Evolutionary conservation across 2,888 invertebrate species (phyloP), one percentile per base, ranked within the genome.

Genomic region (Smittia sp.): DNA sequence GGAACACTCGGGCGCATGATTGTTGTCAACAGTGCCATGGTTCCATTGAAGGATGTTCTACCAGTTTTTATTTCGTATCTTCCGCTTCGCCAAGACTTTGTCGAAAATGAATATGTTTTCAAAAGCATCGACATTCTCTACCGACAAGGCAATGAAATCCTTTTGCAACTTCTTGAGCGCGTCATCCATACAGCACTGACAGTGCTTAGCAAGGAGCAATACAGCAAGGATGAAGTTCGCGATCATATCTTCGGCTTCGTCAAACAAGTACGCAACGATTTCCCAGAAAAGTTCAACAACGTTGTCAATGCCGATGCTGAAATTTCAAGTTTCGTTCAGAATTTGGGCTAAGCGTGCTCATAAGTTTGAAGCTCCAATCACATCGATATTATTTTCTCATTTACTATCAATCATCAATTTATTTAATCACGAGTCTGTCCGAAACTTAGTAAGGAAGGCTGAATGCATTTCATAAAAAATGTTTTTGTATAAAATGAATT

Each of bases 1-100:
- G 92, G 90, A 68, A 90, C 92, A 38, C 85, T 91, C 70, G 89
- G 91, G 25, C 86, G 91, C 74, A 85, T 93, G 78, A 90, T 93
- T 69, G 83, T 88, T 41, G 85, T 87, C 1, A 89, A 91, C 80
- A 81, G 85, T 58, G 80, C 81, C 74, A 84, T 84, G 76, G 83
- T 92, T 75, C 92, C 92, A 20, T 79, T 92, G 74, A 86, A 86
- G n/a, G 88, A 89, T 81, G 90, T 92, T 3, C 85, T 92, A 75
- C 90, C 91, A 0, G 89, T 88, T 7, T 87, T 91, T 74, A 81
- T 92, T 1, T 85, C 86, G 77, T 86, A 88, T 79, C 81, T 93
- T 74, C 93, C 93, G 0, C 80, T 93, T 67, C 86, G 88, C 75
- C 88, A 89, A 79, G 93, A 93, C 80, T 86, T 86, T 76, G 88